phyloP scores from a whole-genome alignment of 30 jellyfish, hydroid and myxozoan genomes.

The Clytia hemisphaerica region DNA sequence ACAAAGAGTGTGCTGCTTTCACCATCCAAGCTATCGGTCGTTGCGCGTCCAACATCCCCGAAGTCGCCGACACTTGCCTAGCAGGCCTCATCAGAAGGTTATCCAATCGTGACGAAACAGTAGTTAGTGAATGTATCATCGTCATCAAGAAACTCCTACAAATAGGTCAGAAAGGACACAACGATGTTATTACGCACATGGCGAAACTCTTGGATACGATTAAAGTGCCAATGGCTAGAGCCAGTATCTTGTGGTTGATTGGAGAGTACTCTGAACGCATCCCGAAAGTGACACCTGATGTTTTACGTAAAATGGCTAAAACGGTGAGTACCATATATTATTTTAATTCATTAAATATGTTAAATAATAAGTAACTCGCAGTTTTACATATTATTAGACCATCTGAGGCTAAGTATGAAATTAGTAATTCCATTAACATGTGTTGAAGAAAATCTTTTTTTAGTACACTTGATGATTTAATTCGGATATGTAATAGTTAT shows the following conservation, averaged over 20 bases:
- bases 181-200: conserved; percentile 79
- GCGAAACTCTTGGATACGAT: conserved; percentile 79
- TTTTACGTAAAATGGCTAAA: conserved; percentile 78
- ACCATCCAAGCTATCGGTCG: conserved; percentile 91
- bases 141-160: conserved; percentile 84
- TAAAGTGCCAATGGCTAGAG: conserved; percentile 89
- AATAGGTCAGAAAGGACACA: conserved; percentile 71
- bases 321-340: too few species aligned
- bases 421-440: too few species aligned
- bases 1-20: conserved; percentile 83
- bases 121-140: conserved; percentile 86
- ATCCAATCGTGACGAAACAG: conserved; percentile 88
- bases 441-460: too few species aligned
- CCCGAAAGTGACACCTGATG: conserved; percentile 97
- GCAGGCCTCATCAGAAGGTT: conserved; percentile 74
- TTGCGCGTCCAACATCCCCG: conserved; percentile 91
- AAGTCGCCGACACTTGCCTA: conserved; percentile 84
- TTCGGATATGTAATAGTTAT: too few species aligned
- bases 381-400: too few species aligned
- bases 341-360: too few species aligned
- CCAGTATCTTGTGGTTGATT: conserved; percentile 87
- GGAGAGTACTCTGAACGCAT: conserved; percentile 87
- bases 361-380: too few species aligned
- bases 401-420: too few species aligned
- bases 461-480: too few species aligned